Base-by-base conservation (phyloP, 1,140 invertebrate genomes). In the Drosophila lacertosa region DNA sequence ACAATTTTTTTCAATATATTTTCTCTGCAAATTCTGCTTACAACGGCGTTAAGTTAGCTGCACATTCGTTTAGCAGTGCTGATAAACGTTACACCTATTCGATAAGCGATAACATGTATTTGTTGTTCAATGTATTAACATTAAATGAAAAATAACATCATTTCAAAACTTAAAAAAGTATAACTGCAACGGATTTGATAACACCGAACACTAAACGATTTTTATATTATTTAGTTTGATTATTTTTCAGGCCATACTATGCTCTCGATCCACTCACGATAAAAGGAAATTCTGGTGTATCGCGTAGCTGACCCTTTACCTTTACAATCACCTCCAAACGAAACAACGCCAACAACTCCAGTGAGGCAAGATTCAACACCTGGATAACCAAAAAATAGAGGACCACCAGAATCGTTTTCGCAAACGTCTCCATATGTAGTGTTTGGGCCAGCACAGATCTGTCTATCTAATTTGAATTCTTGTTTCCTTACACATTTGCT, bases 1-100 rank as follows among this genome's bases (percentile, higher is more conserved):
- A 70, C 74, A 70, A 70, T 77, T 79, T 78, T 78, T 79, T 82
- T 82, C 60, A 77, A 75, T 77, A 82, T 82, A 77, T 81, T 74
- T 79, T 79, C 45, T 74, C 50, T 70, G 66, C 65, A 70, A 54
- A 64, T 77, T 74, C 18, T 65, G 59, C 65, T 77, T 70, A 65
- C 53, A 65, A 70, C 67, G 44, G 10, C 20, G 60, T 70, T 70
- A 70, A 70, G 67, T 70, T 47, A 65, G 67, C 60, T 65, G 67
- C 60, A 70, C 59, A 70, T 37, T 45, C 40, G 15, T 3, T 60
- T 54, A 15, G 1, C 0, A 57, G 67, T 70, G 67, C 22, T 70
- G 67, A 26, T 2, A 48, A 70, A 29, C 37, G 44, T 5, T 11
- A 15, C 4, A 35, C 15, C 26, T 57, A 70, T 37, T 70, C 67